A percentile compares a stretch with the other conserved stretches of the same genome.
phyloP scores from a whole-genome alignment of 2,113 vertebrate genomes.

The Phrynosoma blainvillii region DNA sequence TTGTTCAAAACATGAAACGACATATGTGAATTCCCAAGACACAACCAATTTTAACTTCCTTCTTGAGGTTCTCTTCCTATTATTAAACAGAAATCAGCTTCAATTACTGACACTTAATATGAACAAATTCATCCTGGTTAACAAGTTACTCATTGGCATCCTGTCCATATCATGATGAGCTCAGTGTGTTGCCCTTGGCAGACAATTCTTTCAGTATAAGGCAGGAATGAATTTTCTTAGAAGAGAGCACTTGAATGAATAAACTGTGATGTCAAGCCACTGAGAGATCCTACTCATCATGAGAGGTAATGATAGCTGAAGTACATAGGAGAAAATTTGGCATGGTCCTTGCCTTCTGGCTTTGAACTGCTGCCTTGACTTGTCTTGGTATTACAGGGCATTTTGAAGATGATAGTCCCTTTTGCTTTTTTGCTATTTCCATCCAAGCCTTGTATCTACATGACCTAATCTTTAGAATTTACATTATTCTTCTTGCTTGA shows the following conservation, averaged over 20 bases:
- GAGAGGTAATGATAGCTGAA: not conserved
- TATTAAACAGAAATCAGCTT: constrained; percentile 18
- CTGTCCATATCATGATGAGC: constrained; percentile 51
- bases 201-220: constrained; percentile 59
- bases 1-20: constrained; percentile 22
- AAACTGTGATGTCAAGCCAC: not conserved
- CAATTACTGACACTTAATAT: constrained; percentile 49
- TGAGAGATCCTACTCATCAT: constrained; percentile 6
- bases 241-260: not conserved
- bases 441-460: not conserved
- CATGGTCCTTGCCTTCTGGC: not conserved
- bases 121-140: constrained; percentile 38
- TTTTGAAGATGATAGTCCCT: not conserved
- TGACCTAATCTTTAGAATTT: not conserved
- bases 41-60: not conserved
- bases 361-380: not conserved
- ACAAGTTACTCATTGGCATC: constrained; percentile 45
- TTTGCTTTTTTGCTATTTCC: not conserved
- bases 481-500: not conserved
- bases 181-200: constrained; percentile 35
- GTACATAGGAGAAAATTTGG: not conserved
- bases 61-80: not conserved
- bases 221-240: constrained; percentile 8
- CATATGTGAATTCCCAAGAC: constrained; percentile 11
- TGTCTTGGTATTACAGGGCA: not conserved